phyloP scores from a whole-genome alignment of 2,888 invertebrate genomes.

The Phyllotreta cruciferae region DNA sequence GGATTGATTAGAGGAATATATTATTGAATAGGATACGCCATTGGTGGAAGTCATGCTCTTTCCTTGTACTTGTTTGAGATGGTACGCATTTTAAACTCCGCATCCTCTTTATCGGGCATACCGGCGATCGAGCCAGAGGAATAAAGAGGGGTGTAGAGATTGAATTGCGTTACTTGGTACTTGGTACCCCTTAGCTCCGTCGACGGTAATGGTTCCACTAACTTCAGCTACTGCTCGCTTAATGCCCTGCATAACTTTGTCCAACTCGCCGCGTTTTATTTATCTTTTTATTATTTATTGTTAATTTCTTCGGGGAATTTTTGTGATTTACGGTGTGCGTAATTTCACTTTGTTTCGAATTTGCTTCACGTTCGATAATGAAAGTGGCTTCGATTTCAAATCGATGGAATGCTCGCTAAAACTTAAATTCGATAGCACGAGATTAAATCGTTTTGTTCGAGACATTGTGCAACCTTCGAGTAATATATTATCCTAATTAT shows the following conservation, averaged over 20 bases:
- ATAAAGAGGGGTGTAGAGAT: conserved; percentile 25
- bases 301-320: conserved; percentile 25
- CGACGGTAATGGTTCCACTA: conserved; percentile 28
- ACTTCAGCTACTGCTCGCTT: conserved; percentile 29
- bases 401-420: background rate
- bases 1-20: background rate
- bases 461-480: no score
- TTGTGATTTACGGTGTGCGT: conserved; percentile 27
- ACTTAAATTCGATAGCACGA: no score
- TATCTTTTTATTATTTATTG: conserved; percentile 27
- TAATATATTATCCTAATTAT: no score
- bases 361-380: conserved; percentile 21
- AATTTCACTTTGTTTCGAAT: conserved; percentile 33
- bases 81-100: background rate
- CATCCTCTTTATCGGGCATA: conserved; percentile 10
- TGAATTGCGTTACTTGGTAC: conserved; percentile 33
- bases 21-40: background rate
- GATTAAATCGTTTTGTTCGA: no score
- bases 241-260: conserved; percentile 13
- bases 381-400: conserved; percentile 19
- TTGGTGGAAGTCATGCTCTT: no score
- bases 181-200: conserved; percentile 32
- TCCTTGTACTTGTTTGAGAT: background rate
- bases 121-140: no score
- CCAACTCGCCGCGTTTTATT: conserved; percentile 20